Evolutionary conservation across 1,140 invertebrate species (phyloP), one percentile per base, ranked within the genome.

Genomic region (Oscheius sp.): DNA sequence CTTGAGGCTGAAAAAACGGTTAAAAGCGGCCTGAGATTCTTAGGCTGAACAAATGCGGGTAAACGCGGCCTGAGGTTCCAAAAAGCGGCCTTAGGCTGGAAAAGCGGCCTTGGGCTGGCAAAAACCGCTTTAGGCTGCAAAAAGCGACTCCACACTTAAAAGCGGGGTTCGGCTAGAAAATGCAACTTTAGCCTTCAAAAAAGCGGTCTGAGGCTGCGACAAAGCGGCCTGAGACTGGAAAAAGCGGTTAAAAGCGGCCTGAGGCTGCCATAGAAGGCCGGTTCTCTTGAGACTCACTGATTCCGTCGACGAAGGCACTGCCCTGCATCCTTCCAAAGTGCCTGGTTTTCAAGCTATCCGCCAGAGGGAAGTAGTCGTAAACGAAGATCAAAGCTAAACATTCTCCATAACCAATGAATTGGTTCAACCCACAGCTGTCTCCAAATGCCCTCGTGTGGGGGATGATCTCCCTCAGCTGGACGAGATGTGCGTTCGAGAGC

Each of bases 311-410:
- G 46, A 71, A 71, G n/a, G 18, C 38, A 0, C 59, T 31, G 10
- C 10, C 42, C 13, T 20, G n/a, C 28, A 58, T 91, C 91, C 85
- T 92, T 91, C 7, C 79, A 84, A 94, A 94, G 87, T 95, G 93
- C 82, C 91, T 91, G 68, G 89, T 88, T 86, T 94, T 88, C 70
- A 97, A 85, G 0, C 93, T 95, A 79, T 93, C 91, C 58, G 93
- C 91, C 34, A 90, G 90, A 32, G 95, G 91, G 87, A 94, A 92
- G 85, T 93, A 97, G 84, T 97, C 94, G 86, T 96, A 97, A 59
- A 96, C 93, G 87, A 97, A 93, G 77, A 97, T 89, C 86, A 97
- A 90, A 62, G 95, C 93, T 95, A 85, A 36, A 88, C 89, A 7
- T 29, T 20, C 52, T 3, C 23, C 31, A 32, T 68, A 34, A 31